phyloP scores from a whole-genome alignment of 2,113 vertebrate genomes.

The Lanius ludovicianus region DNA sequence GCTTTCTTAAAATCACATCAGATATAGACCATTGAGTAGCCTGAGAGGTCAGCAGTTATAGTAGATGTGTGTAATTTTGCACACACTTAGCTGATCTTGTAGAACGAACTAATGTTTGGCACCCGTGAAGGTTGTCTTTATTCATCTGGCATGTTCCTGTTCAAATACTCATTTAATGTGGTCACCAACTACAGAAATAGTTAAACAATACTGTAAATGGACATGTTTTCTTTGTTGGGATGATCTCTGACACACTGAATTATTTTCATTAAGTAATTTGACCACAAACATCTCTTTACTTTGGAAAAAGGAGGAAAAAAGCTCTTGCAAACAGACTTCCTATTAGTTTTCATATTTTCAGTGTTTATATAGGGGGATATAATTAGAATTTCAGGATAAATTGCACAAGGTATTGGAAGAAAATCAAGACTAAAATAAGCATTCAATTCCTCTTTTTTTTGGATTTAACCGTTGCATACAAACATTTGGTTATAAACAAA shows the following conservation, averaged over 20 bases:
- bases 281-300: constrained; percentile 14
- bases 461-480: background rate
- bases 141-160: background rate
- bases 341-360: constrained; percentile 7
- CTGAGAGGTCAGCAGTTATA: background rate
- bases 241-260: background rate
- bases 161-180: constrained; percentile 19
- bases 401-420: constrained; percentile 27
- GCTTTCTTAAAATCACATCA: background rate
- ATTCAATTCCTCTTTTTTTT: background rate
- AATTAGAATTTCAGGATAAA: constrained; percentile 44
- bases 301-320: constrained; percentile 18
- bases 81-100: background rate
- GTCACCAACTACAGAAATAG: constrained; percentile 21
- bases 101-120: background rate
- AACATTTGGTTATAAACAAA: constrained; percentile 41
- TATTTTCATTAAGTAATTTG: constrained; percentile 49
- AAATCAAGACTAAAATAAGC: constrained; percentile 44
- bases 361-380: background rate
- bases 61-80: background rate
- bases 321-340: background rate
- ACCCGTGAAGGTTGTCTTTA: background rate
- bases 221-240: constrained; percentile 35
- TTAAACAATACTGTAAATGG: constrained; percentile 58
- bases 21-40: background rate